Base-by-base conservation (phyloP, 2,797 vertebrate genomes). In the Pseudopleuronectes americanus region DNA sequence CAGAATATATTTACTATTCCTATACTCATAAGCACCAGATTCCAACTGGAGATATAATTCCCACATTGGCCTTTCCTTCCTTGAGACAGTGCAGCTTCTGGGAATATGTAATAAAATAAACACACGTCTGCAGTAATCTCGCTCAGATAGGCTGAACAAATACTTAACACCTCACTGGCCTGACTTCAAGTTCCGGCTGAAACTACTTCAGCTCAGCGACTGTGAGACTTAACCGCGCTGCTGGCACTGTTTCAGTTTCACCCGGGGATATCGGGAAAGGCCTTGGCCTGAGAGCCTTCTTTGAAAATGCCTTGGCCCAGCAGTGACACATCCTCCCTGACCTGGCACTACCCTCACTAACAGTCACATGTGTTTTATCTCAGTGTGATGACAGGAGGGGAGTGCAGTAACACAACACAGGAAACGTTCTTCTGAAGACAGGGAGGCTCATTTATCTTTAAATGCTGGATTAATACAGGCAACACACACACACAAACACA, bases 91-190 rank as follows among this genome's bases (percentile, higher is more conserved):
- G 16, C 57, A 62, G 22, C 58, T 68, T 72, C 57, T 64, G 54
- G 41, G 57, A 57, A 48, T 48, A 31, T 28, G 24, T 24, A 58
- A 71, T 74, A 56, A 79, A 85, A 76, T 70, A 61, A 76, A 81
- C 70, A 71, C 24, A 71, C 24, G 48, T 78, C 65, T 68, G 24
- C 69, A 47, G 65, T 65, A 77, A 84, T 86, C 76, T 58, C 6
- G 51, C 55, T 67, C 60, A 84, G 81, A 92, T 77, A 87, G 52
- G 66, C 60, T 84, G 59, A 80, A 65, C 56, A 90, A 88, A 89
- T 45, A 88, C 36, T 57, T 36, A 23, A 63, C 47, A 57, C 63
- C 64, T 69, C 16, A 63, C 10, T 19, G 13, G 53, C 47, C 21
- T 23, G 60, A 49, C 74, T 84, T 48, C 48, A 74, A 63, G 49